Percentiles rank a stretch among this genome's conserved stretches.
These are phyloP conservation scores for Platichthys flesus DNA, from an alignment of 2,113 vertebrate genomes.

Conservation along the genomic window DNA sequence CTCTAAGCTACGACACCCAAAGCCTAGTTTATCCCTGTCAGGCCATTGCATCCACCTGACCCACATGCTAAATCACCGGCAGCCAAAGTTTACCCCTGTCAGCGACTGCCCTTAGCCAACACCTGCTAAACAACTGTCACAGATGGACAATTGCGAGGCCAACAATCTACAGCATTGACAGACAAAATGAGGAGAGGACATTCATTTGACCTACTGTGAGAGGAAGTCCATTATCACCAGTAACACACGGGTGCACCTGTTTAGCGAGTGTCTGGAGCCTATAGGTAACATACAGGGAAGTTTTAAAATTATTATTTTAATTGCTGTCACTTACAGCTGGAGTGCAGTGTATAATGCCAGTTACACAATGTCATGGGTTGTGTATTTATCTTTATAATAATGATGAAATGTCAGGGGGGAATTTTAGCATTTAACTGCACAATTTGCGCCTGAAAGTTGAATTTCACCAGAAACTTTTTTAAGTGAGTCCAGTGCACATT, in stretches of 20 bases:
- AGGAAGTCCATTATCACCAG: conserved; percentile 71
- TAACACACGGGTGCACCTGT: conserved; percentile 52
- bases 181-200: conserved; percentile 64
- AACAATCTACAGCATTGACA: conserved; percentile 71
- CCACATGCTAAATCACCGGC: conserved; percentile 74
- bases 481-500: not conserved
- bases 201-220: conserved; percentile 62
- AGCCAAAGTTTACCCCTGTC: conserved; percentile 71
- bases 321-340: conserved; percentile 69
- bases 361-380: conserved; percentile 24
- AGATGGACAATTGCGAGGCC: conserved; percentile 65
- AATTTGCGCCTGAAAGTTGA: conserved; percentile 7
- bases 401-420: conserved; percentile 33
- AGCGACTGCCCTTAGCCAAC: conserved; percentile 68
- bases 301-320: conserved; percentile 50
- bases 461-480: not conserved
- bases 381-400: conserved; percentile 37
- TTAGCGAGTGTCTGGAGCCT: conserved; percentile 45
- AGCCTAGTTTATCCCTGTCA: conserved; percentile 73
- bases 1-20: conserved; percentile 62
- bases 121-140: conserved; percentile 73
- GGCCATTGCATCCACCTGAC: conserved; percentile 70
- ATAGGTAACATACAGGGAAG: conserved; percentile 9
- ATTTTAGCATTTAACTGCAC: conserved; percentile 34
- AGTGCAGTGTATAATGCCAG: conserved; percentile 23